Evolutionary conservation across 2,113 vertebrate species (phyloP).

Genomic region (Hemiscyllium ocellatum): DNA sequence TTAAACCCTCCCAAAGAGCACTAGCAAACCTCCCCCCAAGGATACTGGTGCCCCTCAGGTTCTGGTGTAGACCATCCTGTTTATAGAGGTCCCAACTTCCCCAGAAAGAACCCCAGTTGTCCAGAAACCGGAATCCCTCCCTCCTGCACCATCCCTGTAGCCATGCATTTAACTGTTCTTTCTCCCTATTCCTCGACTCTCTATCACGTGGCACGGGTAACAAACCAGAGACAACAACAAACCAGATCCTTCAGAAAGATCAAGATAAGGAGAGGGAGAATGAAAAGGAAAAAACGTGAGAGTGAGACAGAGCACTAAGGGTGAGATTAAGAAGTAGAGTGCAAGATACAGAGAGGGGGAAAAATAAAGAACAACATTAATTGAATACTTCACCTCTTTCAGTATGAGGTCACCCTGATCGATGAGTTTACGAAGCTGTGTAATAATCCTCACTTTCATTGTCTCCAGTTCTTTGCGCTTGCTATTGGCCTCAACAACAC

Average conservation of each 20-base stretch:
- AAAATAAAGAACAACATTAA: background rate
- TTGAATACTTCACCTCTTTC: constrained; percentile 61
- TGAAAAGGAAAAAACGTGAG: background rate
- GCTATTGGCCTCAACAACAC: constrained; percentile 61
- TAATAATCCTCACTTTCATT: constrained; percentile 69
- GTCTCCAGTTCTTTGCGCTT: constrained; percentile 70
- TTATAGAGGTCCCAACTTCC: too few relatives aligned
- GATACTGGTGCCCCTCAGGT: too few relatives aligned
- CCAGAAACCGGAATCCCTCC: too few relatives aligned
- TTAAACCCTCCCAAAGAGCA: too few relatives aligned
- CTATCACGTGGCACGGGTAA: too few relatives aligned
- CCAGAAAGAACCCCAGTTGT: too few relatives aligned
- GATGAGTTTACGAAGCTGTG: constrained; percentile 78
- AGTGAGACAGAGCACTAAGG: background rate
- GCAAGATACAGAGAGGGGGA: background rate
- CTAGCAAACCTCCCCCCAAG: too few relatives aligned
- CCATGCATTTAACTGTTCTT: too few relatives aligned
- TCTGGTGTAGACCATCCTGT: too few relatives aligned
- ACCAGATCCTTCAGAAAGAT: background rate
- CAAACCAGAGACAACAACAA: too few relatives aligned
- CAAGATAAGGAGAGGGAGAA: background rate
- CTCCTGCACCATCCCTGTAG: too few relatives aligned
- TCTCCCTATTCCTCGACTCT: too few relatives aligned
- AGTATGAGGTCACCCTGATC: constrained; percentile 80
- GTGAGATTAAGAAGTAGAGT: background rate